Evolutionary conservation across 2,888 invertebrate species (phyloP), one percentile per base, ranked within the genome.

Genomic region (Eumerus sabulonum): DNA sequence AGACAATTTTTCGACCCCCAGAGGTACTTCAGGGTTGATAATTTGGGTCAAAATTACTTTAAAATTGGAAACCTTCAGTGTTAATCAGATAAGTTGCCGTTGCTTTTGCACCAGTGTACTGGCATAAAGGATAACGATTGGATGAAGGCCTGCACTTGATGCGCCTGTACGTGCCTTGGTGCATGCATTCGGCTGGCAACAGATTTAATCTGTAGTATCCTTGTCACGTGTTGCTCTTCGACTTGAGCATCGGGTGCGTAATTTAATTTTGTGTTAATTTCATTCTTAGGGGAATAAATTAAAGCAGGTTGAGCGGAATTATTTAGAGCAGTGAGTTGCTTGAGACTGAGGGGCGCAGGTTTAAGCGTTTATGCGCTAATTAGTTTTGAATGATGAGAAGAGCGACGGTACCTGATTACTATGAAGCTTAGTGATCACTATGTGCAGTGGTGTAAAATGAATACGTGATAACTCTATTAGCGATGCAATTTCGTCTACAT

Each of bases 1-100:
- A 84, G 86, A 85, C 86, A 84, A 85, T 86, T 85, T 48, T 17
- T 51, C 40, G 40, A 62, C 48, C 45, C 35, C 40, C 16, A 47
- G 35, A 60, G 66, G 51, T 71, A 64, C 60, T 71, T 36, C 57
- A 40, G 47, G 42, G 45, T 38, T 77, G 67, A 72, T 72, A 59
- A 72, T 72, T 77, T 63, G 50, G 77, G 77, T 77, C 77, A 72
- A 62, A 77, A 77, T 77, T 77, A 77, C 77, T 77, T 77, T 77
- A 77, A 72, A 77, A 77, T 77, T 77, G 72, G 72, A 72, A 72
- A 50, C 51, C 77, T 77, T 72, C 62, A 62, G 77, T 67, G 66
- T 67, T 77, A 67, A 77, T 72, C 77, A 77, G 77, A 77, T 77
- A 77, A 72, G 40, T 72, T 57, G 27, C 27, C 27, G 38, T 62